These are phyloP conservation scores for Ophonus ardosiacus DNA, from an alignment of 2,888 invertebrate species.

Conservation along the genomic window DNA sequence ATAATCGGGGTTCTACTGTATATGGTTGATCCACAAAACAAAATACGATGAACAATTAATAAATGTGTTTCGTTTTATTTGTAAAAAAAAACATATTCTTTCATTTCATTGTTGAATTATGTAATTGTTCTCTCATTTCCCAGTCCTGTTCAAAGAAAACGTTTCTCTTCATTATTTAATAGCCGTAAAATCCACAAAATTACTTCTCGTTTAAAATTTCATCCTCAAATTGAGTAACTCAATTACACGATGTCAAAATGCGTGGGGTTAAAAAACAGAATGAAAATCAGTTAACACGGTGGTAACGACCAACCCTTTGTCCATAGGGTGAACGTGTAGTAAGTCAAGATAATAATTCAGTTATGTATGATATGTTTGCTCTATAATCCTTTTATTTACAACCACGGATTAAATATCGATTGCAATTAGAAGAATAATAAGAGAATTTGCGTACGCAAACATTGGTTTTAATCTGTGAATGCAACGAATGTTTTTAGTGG, in stretches of 20 bases:
- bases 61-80: no score
- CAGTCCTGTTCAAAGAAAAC: neutral
- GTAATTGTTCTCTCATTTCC: neutral
- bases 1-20: no score
- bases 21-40: no score
- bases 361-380: slow-evolving; percentile 12
- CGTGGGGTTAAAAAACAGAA: slow-evolving; percentile 1
- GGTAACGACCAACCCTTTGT: slow-evolving; percentile 4
- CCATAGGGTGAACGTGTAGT: neutral
- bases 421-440: neutral
- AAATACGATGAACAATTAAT: no score
- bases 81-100: neutral
- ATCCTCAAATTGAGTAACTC: neutral
- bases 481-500: neutral
- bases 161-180: neutral
- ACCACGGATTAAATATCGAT: slow-evolving; percentile 3
- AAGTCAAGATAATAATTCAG: slow-evolving; percentile 27
- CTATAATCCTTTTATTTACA: slow-evolving; percentile 10
- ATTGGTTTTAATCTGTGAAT: neutral
- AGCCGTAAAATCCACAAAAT: neutral
- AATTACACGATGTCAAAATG: slow-evolving; percentile 14
- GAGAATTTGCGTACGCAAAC: neutral
- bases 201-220: slow-evolving; percentile 8
- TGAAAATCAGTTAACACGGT: slow-evolving; percentile 13
- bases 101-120: neutral